Evolutionary conservation across 1,140 invertebrate species (phyloP).

Genomic region (Potamilus streckersoni): DNA sequence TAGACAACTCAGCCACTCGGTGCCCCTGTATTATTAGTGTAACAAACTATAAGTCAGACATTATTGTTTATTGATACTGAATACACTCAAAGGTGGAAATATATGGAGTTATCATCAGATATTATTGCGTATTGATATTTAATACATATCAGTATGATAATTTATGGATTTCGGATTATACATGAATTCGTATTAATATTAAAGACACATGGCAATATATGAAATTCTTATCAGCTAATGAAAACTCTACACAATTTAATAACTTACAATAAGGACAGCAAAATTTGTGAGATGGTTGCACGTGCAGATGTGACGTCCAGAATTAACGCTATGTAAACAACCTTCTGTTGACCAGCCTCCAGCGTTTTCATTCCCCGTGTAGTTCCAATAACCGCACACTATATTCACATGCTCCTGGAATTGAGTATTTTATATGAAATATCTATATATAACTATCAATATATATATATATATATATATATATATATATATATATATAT

Average conservation of each 20-base stretch:
- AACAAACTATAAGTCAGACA: too few species aligned
- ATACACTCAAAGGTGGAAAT: too few species aligned
- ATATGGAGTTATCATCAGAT: too few species aligned
- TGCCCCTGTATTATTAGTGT: too few species aligned
- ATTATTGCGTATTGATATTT: too few species aligned
- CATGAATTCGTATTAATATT: not conserved
- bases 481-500: not conserved
- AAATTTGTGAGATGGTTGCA: conserved; percentile 64
- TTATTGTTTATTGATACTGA: too few species aligned
- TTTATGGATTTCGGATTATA: not conserved
- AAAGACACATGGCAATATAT: not conserved
- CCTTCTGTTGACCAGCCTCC: conserved; percentile 55
- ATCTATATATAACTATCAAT: not conserved
- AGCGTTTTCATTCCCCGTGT: conserved; percentile 31
- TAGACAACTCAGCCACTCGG: too few species aligned
- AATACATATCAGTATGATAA: not conserved
- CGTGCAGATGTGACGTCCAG: conserved; percentile 44
- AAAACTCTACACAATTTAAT: not conserved
- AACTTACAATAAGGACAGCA: conserved; percentile 55
- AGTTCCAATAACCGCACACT: conserved; percentile 57
- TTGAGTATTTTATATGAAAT: not conserved
- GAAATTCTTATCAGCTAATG: not conserved
- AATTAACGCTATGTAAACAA: conserved; percentile 31
- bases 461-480: not conserved
- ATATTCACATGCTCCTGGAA: conserved; percentile 3